These are phyloP conservation scores for Limnephilus rhombicus DNA, from an alignment of 2,888 invertebrate species.

Conservation along the genomic window DNA sequence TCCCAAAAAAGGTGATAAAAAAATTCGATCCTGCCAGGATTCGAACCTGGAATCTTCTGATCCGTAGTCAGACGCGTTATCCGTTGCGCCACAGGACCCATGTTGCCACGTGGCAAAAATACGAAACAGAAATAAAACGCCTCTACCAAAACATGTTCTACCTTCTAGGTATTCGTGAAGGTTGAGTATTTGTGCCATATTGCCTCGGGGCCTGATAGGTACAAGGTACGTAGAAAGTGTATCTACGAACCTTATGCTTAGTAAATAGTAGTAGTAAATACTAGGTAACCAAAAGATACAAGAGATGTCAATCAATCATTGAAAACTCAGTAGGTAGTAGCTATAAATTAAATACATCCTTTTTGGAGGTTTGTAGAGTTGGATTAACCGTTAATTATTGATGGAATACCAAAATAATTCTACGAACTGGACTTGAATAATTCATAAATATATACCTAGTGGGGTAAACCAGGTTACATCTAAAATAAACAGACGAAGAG, in stretches of 20 bases:
- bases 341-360: too few species aligned
- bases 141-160: background rate
- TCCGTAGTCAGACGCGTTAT: slow-evolving; percentile 79
- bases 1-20: background rate
- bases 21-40: slow-evolving; percentile 75
- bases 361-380: too few species aligned
- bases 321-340: too few species aligned
- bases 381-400: background rate
- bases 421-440: background rate
- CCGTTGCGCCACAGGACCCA: slow-evolving; percentile 78
- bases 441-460: background rate
- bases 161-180: background rate
- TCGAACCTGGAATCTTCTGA: slow-evolving; percentile 78
- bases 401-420: background rate
- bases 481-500: background rate
- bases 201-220: too few species aligned
- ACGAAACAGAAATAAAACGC: background rate
- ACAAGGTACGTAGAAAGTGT: too few species aligned
- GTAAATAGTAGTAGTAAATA: too few species aligned
- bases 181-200: too few species aligned
- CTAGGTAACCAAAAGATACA: too few species aligned
- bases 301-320: too few species aligned
- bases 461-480: background rate
- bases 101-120: background rate
- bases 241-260: too few species aligned